phyloP scores from a whole-genome alignment of 2,797 vertebrate species.

The Molossus molossus region DNA sequence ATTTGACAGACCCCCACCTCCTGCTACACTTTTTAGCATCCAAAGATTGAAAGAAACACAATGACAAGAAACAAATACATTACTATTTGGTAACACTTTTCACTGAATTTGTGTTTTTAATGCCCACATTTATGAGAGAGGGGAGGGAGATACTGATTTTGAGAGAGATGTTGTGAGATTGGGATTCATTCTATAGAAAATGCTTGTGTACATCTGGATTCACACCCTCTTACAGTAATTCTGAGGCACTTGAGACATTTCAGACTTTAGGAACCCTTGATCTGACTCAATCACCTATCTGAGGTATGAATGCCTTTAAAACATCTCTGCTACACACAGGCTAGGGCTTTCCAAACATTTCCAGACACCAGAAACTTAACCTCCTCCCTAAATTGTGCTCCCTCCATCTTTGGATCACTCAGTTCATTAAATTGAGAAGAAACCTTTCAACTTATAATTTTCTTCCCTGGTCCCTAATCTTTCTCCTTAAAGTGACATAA shows the following conservation, averaged over 20 bases:
- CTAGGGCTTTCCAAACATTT: slow-evolving; percentile 33
- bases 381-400: neutral
- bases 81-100: neutral
- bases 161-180: slow-evolving; percentile 10
- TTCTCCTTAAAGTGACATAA: slow-evolving; percentile 54
- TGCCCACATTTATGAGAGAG: neutral
- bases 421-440: slow-evolving; percentile 21
- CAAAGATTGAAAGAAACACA: slow-evolving; percentile 20
- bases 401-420: neutral
- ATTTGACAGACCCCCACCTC: neutral
- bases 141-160: neutral
- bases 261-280: neutral
- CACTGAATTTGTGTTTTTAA: slow-evolving; percentile 44
- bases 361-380: neutral
- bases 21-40: neutral
- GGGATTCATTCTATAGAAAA: slow-evolving; percentile 52
- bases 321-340: neutral
- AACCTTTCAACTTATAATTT: slow-evolving; percentile 38
- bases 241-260: neutral
- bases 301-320: slow-evolving; percentile 42
- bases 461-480: neutral
- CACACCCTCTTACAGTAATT: neutral
- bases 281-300: neutral
- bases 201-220: neutral
- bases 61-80: neutral